Conservation (phyloP, 2,888 invertebrate genomes). For the Philaethria dido region DNA sequence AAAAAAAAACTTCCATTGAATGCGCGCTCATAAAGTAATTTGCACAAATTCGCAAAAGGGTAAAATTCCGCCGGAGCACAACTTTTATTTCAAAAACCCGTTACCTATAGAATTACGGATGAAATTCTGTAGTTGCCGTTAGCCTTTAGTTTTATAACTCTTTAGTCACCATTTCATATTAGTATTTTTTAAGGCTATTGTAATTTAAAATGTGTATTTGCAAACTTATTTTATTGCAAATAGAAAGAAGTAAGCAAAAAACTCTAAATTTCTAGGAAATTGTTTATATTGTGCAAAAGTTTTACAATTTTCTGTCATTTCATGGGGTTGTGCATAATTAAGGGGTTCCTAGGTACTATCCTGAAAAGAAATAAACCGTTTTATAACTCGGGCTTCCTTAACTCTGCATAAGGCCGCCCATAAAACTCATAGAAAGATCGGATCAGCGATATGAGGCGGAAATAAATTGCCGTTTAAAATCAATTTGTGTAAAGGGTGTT, state of each 20-base stretch:
- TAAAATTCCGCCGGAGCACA: conserved; percentile 62
- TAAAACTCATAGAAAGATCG: conserved; percentile 82
- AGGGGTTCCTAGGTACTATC: conserved; percentile 60
- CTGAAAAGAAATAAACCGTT: conserved; percentile 81
- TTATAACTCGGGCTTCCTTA: conserved; percentile 80
- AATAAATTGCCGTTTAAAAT: conserved; percentile 84
- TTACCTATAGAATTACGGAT: conserved; percentile 62
- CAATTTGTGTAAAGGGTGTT: conserved; percentile 82
- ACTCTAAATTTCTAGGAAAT: conserved; percentile 7
- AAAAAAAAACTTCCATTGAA: conserved; percentile 67
- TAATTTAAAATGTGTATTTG: conserved; percentile 9
- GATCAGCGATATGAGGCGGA: conserved; percentile 81
- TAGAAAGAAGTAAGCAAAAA: not conserved
- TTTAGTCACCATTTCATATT: conserved; percentile 51
- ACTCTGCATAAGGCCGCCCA: conserved; percentile 78
- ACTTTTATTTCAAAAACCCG: conserved; percentile 70
- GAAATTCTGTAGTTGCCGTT: conserved; percentile 59
- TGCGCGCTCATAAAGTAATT: conserved; percentile 79
- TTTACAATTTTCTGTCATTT: not conserved
- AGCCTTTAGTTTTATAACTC: conserved; percentile 64
- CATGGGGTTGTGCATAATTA: conserved; percentile 31
- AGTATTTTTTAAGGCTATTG: conserved; percentile 42
- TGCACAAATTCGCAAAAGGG: conserved; percentile 82
- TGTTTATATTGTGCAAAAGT: not conserved
- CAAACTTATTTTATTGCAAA: conserved; percentile 12